phyloP scores from a whole-genome alignment of 2,113 vertebrate genomes.

The Ellobius talpinus region DNA sequence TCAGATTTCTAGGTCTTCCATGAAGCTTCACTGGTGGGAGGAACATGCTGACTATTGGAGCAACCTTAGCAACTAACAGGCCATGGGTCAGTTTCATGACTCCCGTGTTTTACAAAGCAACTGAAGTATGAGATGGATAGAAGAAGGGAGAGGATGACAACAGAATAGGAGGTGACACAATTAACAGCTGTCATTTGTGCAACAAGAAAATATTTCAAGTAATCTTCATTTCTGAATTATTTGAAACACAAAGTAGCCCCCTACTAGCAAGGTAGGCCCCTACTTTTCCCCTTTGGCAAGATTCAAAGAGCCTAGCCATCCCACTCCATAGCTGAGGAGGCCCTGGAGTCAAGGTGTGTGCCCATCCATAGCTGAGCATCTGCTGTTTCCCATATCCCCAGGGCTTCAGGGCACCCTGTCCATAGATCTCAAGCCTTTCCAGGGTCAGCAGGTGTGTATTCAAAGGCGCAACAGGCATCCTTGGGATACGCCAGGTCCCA shows the following conservation, averaged over 20 bases:
- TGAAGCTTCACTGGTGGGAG: not conserved
- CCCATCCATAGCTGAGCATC: not conserved
- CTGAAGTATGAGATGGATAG: not conserved
- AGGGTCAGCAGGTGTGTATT: not conserved
- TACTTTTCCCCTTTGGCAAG: not conserved
- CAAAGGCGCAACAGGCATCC: not conserved
- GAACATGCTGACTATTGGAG: not conserved
- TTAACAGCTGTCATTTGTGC: not conserved
- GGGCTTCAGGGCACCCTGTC: not conserved
- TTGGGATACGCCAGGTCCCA: not conserved
- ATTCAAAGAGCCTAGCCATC: not conserved
- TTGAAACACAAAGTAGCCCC: not conserved
- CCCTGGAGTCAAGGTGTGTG: not conserved
- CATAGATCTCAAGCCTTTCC: not conserved
- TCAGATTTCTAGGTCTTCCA: not conserved
- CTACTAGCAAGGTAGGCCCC: not conserved
- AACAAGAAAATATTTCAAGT: slow-evolving; percentile 39
- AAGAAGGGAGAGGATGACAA: not conserved
- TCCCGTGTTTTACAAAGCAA: not conserved
- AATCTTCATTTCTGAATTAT: slow-evolving; percentile 12
- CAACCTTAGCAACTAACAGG: not conserved
- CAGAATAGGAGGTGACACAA: not conserved
- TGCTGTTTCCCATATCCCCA: not conserved
- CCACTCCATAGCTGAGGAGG: not conserved
- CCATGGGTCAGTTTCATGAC: not conserved